Evolutionary conservation across 2,797 vertebrate species (phyloP).

Genomic region (Anabas testudineus): DNA sequence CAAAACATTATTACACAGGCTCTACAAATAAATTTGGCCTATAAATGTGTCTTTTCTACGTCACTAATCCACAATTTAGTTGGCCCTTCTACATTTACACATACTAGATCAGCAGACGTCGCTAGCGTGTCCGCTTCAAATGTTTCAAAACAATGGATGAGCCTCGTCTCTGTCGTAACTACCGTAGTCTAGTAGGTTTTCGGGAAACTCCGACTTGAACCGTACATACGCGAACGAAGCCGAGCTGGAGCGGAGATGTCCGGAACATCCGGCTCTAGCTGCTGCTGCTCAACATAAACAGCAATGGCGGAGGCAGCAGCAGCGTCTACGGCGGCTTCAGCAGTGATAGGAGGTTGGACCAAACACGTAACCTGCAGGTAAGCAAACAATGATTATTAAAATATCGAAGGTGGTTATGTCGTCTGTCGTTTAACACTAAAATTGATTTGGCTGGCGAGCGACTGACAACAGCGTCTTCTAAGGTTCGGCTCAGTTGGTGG

Average conservation of each 20-base stretch:
- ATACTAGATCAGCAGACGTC: too few species aligned
- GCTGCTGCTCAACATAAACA: conserved; percentile 93
- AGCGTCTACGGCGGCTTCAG: conserved; percentile 82
- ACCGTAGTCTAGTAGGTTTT: background rate
- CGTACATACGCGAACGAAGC: conserved; percentile 62
- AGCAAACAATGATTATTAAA: conserved; percentile 6
- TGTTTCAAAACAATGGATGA: too few species aligned
- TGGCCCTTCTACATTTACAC: too few species aligned
- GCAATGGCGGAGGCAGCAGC: conserved; percentile 98
- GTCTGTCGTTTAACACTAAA: background rate
- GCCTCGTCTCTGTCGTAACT: too few species aligned
- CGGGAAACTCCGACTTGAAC: conserved; percentile 26
- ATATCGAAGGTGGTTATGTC: too few species aligned
- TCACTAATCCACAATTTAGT: too few species aligned
- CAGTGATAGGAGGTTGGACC: conserved; percentile 89
- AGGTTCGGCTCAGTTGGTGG: conserved; percentile 59
- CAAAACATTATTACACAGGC: too few species aligned
- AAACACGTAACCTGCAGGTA: conserved; percentile 97
- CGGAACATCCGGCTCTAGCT: conserved; percentile 88
- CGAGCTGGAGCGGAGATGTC: conserved; percentile 58
- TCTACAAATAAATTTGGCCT: too few species aligned
- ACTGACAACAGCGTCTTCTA: conserved; percentile 50
- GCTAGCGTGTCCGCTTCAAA: too few species aligned
- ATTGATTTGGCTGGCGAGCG: background rate
- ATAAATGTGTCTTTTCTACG: too few species aligned